A percentile compares a stretch with the other conserved stretches of the same genome.
Evolutionary conservation across 2,113 vertebrate genomes (phyloP).

Genomic region (Sardina pilchardus): DNA sequence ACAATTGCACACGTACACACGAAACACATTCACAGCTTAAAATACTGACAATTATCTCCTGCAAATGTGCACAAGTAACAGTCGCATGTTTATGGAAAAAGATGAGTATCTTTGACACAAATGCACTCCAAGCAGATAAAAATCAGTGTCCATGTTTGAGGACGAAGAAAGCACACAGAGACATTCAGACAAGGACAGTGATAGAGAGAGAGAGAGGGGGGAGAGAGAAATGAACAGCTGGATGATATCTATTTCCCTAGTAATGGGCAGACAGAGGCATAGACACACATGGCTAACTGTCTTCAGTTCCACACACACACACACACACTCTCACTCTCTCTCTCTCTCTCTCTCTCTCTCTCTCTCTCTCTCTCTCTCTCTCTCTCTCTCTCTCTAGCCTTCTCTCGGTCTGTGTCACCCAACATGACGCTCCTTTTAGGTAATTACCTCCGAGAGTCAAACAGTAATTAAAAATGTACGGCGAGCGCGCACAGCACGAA

Average conservation of each 20-base stretch:
- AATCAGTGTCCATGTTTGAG: neutral
- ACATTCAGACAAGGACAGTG: neutral
- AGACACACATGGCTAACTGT: slow-evolving; percentile 35
- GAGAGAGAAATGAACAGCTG: slow-evolving; percentile 59
- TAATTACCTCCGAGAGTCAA: slow-evolving; percentile 41
- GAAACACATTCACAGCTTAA: slow-evolving; percentile 19
- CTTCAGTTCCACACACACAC: neutral
- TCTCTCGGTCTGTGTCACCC: slow-evolving; percentile 47
- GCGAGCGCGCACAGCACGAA: slow-evolving; percentile 18
- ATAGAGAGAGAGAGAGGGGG: neutral
- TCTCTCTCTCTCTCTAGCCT: neutral
- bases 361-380: neutral
- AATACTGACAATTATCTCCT: neutral
- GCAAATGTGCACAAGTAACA: slow-evolving; percentile 4
- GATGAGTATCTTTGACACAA: neutral
- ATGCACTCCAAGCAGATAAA: neutral
- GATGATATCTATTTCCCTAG: slow-evolving; percentile 57
- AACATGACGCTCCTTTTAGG: slow-evolving; percentile 31
- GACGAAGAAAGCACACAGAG: neutral
- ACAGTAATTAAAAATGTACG: slow-evolving; percentile 44
- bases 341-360: neutral
- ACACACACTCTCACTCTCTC: slow-evolving; percentile 20
- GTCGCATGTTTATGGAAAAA: neutral
- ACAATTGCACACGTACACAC: neutral
- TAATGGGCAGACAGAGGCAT: slow-evolving; percentile 51